Evolutionary conservation across 1,140 invertebrate species (phyloP), one percentile per base, ranked within the genome.

Genomic region (Anastrepha obliqua): DNA sequence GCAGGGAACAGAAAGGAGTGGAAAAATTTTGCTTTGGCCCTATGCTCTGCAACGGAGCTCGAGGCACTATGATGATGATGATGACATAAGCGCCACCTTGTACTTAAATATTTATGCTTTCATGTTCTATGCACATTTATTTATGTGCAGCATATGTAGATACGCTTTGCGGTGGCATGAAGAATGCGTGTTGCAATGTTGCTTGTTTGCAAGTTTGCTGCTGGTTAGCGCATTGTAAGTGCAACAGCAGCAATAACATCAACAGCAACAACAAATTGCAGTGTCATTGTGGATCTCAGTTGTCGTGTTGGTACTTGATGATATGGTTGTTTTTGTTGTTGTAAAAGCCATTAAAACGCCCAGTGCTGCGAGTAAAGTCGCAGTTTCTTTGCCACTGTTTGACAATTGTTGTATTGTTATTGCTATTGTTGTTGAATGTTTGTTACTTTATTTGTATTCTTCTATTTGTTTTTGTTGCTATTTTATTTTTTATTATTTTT

Each of bases 131-230:
- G 20, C 47, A 78, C 47, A 78, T 58, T 42, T 55, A 55, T 51
- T 58, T 81, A 29, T 81, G 44, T 29, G 67, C 67, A 74, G 15
- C 74, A 58, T 51, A 29, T 29, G 29, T 29, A 29, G 29, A 29
- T 81, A 8, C 74, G 42, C 55, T 81, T 47, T n/a, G 74, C 74
- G 91, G 89, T 91, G 91, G 90, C 91, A 91, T 87, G 87, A 90
- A 90, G 91, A 91, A 91, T 91, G 91, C 91, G 89, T 91, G 91
- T 91, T 91, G 90, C 70, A 87, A 87, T 65, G 86, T 87, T 86
- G 86, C 59, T 86, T 60, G 85, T 64, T 81, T 81, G 74, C 74
- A 81, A 81, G 74, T 81, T 81, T 81, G 42, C 74, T 81, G 74
- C 74, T 81, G 74, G n/a, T 81, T 55, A 20, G 20, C 74, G 74